A percentile compares a stretch with the other conserved stretches of the same genome.
Conservation (phyloP, 2,888 invertebrate genomes). For the Athetis lepigone region DNA sequence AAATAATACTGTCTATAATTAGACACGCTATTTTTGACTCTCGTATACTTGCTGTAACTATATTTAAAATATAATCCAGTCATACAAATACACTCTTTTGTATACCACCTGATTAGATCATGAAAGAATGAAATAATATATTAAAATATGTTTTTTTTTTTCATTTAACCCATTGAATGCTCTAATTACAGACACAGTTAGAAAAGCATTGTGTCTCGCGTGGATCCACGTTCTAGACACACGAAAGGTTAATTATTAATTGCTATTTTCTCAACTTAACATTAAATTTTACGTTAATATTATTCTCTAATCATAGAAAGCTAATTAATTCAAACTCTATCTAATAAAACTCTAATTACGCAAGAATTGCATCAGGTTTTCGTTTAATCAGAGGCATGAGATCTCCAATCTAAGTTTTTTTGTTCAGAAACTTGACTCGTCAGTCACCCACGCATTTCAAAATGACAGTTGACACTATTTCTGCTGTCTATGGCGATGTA, state of each 20-base stretch:
- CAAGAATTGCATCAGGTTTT: conserved; percentile 34
- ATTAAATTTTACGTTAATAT: no score
- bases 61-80: not conserved
- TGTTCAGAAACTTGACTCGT: conserved; percentile 40
- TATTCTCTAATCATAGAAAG: conserved; percentile 23
- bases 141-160: no score
- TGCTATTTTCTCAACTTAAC: no score
- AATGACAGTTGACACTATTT: conserved; percentile 74
- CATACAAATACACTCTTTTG: no score
- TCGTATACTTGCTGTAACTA: not conserved
- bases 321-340: conserved; percentile 28
- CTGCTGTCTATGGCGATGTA: conserved; percentile 51
- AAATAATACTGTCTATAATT: conserved; percentile 20
- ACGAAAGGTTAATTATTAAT: no score
- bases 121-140: no score
- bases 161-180: no score
- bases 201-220: no score
- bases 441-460: conserved; percentile 71
- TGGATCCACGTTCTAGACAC: no score
- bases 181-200: no score
- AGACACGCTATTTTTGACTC: conserved; percentile 8
- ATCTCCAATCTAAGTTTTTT: conserved; percentile 47
- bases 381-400: conserved; percentile 44
- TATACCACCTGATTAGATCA: no score
- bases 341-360: conserved; percentile 60